Conservation (phyloP, 2,888 invertebrate genomes). For the Micropterix aruncella region DNA sequence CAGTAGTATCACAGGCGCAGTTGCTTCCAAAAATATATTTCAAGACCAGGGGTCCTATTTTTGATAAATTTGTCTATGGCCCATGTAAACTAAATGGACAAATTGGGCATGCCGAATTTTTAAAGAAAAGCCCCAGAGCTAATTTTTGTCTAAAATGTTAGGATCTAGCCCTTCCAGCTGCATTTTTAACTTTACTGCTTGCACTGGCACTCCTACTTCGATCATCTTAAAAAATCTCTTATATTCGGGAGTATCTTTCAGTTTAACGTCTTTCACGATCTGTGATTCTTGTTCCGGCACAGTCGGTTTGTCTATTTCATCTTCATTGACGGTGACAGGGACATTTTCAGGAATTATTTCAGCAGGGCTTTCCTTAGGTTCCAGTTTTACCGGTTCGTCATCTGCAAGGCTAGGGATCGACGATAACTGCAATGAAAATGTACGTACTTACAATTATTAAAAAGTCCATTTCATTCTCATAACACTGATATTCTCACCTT, state of each 20-base stretch:
- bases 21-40: constrained; percentile 14
- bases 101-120: no score
- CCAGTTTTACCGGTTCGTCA: background rate
- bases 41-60: no score
- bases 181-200: constrained; percentile 75
- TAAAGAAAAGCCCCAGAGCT: no score
- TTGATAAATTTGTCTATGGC: no score
- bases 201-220: constrained; percentile 72
- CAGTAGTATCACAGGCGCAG: constrained; percentile 10
- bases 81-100: no score
- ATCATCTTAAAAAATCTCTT: constrained; percentile 79
- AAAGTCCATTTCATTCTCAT: constrained; percentile 3
- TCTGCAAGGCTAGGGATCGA: constrained; percentile 33
- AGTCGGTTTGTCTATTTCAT: constrained; percentile 15
- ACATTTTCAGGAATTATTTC: constrained; percentile 11
- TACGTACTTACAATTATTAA: constrained; percentile 2
- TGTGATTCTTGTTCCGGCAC: constrained; percentile 8
- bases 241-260: constrained; percentile 37
- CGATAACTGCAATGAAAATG: constrained; percentile 32
- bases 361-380: constrained; percentile 8
- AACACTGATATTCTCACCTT: constrained; percentile 45
- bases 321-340: constrained; percentile 11
- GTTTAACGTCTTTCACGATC: constrained; percentile 9
- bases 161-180: constrained; percentile 70
- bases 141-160: constrained; percentile 45